Evolutionary conservation across 2,113 vertebrate genomes (phyloP).

Genomic region (Dromiciops gliroides): DNA sequence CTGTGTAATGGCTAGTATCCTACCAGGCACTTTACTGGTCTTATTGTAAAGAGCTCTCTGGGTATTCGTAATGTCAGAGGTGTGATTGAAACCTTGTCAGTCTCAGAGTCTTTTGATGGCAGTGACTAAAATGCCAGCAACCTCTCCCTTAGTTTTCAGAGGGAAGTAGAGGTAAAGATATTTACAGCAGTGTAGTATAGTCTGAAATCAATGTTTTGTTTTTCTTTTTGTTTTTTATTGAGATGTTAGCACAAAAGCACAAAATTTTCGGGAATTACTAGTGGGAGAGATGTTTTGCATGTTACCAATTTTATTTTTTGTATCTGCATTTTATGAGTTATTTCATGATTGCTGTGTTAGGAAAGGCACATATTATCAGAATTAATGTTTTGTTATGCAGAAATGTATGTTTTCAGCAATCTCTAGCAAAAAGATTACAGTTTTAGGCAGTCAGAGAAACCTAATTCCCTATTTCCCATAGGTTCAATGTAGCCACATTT

Average conservation of each 20-base stretch:
- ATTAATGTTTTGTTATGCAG: background rate
- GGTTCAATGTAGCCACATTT: background rate
- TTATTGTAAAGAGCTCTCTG: background rate
- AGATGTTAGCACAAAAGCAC: background rate
- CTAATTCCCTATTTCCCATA: background rate
- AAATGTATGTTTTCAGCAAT: background rate
- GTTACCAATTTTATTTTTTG: background rate
- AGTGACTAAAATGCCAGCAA: background rate
- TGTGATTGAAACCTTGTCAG: background rate
- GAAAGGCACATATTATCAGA: background rate
- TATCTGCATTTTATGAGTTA: background rate
- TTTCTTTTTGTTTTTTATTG: background rate
- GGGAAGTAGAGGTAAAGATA: background rate
- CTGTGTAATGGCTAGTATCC: background rate
- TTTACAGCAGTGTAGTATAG: background rate
- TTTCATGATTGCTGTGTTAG: background rate
- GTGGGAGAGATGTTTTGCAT: background rate
- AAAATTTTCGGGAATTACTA: background rate
- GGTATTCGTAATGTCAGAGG: background rate
- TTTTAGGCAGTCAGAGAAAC: background rate
- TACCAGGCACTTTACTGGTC: background rate
- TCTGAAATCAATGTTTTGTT: background rate
- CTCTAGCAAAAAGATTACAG: background rate
- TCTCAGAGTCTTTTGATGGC: background rate
- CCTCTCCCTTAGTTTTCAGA: background rate